Base-by-base conservation (phyloP, 2,113 vertebrate genomes). In the Oreochromis spilurus region DNA sequence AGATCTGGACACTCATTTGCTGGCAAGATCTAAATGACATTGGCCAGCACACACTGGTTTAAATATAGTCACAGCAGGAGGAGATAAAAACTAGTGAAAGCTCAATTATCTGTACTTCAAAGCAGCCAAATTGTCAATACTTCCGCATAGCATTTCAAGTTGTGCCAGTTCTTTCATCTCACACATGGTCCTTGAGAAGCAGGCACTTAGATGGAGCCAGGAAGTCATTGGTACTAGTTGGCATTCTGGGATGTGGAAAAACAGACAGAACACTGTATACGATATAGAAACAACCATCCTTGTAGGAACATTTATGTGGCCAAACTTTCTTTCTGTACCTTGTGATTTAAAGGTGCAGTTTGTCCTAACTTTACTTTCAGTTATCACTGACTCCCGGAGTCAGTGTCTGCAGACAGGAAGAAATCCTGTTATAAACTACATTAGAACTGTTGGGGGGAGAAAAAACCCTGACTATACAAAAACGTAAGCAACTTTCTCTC, bases 151-250 rank as follows among this genome's bases (percentile, higher is more conserved):
- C 90, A 96, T 95, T 95, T 95, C 65, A 92, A 94, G 87, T 94
- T 81, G 92, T 95, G 96, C 96, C 94, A 96, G 91, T 87, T 92
- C 95, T 96, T 96, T 96, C 91, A 96, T 96, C 96, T 96, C 84
- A 78, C 89, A 81, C 88, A 53, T 67, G 87, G 92, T 92, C 86
- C 92, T 93, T 88, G 34, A 87, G 94, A 92, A 84, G 78, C 87
- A 82, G 34, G 86, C 92, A 94, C 93, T 95, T 94, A 94, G 81
- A 94, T 29, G 82, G 89, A 94, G 93, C 85, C 95, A 94, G 93
- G 95, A 96, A 96, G 90, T 93, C 91, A 92, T 83, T 82, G 89
- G 92, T 87, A 89, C 89, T 77, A 89, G 93, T 84, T 89, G 88
- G 84, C 84, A 85, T 83, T 83, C 86, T 93, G 87, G 83, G 91